Percentiles rank a stretch among this genome's conserved stretches.
phyloP scores from a whole-genome alignment of 2,888 invertebrate genomes.

The Melanophora roralis region DNA sequence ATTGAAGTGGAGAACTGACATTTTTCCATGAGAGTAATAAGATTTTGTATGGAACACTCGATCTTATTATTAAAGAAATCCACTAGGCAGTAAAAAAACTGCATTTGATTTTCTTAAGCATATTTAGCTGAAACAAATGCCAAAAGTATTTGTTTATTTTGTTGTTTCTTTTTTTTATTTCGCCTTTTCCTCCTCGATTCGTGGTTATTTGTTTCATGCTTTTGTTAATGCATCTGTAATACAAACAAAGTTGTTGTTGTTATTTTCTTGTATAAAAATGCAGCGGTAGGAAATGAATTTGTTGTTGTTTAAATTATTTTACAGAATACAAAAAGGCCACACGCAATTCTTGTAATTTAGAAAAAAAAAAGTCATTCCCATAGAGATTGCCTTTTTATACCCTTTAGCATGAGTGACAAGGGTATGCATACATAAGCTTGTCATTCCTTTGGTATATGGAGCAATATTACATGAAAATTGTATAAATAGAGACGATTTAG shows the following conservation, averaged over 20 bases:
- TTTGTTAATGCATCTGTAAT: constrained; percentile 19
- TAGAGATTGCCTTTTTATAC: constrained; percentile 20
- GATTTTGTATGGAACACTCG: not conserved
- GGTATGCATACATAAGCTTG: too few relatives aligned
- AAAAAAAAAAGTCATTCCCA: constrained; percentile 38
- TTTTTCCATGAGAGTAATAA: not conserved
- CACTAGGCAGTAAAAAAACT: constrained; percentile 14
- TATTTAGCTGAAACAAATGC: constrained; percentile 25
- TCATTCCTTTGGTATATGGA: too few relatives aligned
- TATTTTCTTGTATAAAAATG: constrained; percentile 27
- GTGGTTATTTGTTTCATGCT: constrained; percentile 10
- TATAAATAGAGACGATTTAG: too few relatives aligned
- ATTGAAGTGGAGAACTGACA: not conserved
- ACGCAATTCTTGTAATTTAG: constrained; percentile 39
- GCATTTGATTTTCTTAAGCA: constrained; percentile 17
- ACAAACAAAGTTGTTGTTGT: not conserved
- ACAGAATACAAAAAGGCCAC: constrained; percentile 42
- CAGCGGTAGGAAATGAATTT: constrained; percentile 30
- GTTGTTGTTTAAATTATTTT: constrained; percentile 18
- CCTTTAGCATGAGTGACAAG: too few relatives aligned
- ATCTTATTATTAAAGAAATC: not conserved
- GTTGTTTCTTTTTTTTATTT: not conserved
- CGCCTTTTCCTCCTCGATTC: not conserved
- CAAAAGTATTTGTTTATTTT: constrained; percentile 50
- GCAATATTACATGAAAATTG: too few relatives aligned